Evolutionary conservation across 2,888 invertebrate genomes (phyloP).

Genomic region (Mantis religiosa): DNA sequence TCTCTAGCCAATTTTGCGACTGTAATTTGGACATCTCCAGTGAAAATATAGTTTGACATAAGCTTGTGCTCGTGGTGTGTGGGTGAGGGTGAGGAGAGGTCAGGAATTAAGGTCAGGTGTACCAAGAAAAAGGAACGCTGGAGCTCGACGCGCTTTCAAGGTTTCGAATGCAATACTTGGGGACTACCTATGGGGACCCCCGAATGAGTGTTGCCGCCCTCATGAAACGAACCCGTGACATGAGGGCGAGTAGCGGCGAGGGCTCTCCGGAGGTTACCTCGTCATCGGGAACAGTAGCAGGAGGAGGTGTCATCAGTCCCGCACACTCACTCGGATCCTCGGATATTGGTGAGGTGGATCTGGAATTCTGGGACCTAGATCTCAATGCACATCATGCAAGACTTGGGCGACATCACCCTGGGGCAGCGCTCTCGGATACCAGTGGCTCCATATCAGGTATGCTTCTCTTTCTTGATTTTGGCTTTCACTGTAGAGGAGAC

Average conservation of each 20-base stretch:
- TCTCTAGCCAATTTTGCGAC: background rate
- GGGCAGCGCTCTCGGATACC: constrained; percentile 44
- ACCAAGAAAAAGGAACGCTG: background rate
- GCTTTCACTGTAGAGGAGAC: too few relatives aligned
- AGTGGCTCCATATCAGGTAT: constrained; percentile 49
- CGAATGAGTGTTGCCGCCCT: background rate
- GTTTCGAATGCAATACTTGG: background rate
- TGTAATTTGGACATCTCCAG: too few relatives aligned
- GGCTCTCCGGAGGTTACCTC: constrained; percentile 73
- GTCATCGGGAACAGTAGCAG: constrained; percentile 54
- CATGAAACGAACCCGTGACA: background rate
- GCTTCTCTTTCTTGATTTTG: too few relatives aligned
- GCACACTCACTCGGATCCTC: constrained; percentile 58
- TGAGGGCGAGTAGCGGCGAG: constrained; percentile 41
- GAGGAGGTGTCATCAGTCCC: constrained; percentile 33
- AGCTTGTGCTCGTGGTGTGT: background rate
- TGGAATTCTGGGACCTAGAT: constrained; percentile 77
- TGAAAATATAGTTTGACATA: background rate
- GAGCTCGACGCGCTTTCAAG: background rate
- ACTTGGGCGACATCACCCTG: constrained; percentile 26
- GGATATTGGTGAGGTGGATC: constrained; percentile 65
- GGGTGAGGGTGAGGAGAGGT: background rate
- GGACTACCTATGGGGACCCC: background rate
- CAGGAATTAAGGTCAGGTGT: background rate
- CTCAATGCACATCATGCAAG: constrained; percentile 46